Conservation (phyloP, 2,113 vertebrate species). For the Gambusia affinis region DNA sequence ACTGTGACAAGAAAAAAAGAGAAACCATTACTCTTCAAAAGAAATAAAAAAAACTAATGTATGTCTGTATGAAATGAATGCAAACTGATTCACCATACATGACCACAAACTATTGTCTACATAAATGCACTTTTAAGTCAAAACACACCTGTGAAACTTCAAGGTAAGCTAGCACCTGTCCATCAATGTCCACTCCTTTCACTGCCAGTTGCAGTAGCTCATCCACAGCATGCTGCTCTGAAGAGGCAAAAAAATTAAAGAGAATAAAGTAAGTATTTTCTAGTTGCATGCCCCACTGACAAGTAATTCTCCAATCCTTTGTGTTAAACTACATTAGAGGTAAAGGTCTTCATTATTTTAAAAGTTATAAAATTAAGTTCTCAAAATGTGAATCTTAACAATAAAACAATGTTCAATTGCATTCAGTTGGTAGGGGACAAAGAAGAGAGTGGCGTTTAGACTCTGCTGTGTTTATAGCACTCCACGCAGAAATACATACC, state of each 20-base stretch:
- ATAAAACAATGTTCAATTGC: background rate
- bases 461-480: background rate
- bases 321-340: background rate
- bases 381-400: background rate
- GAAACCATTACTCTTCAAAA: constrained; percentile 2
- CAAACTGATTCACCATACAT: background rate
- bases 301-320: background rate
- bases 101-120: background rate
- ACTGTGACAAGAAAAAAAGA: constrained; percentile 67
- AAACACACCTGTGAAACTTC: constrained; percentile 87
- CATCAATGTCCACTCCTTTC: constrained; percentile 86
- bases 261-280: constrained; percentile 14
- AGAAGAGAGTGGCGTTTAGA: background rate
- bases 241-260: constrained; percentile 23
- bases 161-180: constrained; percentile 87
- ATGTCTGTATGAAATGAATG: background rate
- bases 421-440: background rate
- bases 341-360: background rate
- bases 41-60: background rate
- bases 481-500: constrained; percentile 71
- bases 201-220: constrained; percentile 82
- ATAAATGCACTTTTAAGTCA: background rate
- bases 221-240: constrained; percentile 89
- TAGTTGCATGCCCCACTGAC: constrained; percentile 4
- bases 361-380: too few relatives aligned